These are phyloP conservation scores for Chascanopsetta lugubris DNA, from an alignment of 2,113 vertebrate genomes.

Conservation along the genomic window DNA sequence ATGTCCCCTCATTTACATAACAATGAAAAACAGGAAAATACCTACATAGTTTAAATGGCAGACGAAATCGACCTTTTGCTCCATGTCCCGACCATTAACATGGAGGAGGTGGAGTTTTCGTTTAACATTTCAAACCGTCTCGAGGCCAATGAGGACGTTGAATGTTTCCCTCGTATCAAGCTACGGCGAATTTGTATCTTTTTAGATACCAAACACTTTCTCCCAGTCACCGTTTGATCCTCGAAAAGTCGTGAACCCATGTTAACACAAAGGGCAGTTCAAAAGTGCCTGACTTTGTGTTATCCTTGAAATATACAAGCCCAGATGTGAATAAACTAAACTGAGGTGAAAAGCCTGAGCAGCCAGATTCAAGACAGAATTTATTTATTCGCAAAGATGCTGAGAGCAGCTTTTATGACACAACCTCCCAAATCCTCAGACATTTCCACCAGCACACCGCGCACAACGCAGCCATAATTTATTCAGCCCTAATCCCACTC, in stretches of 20 bases:
- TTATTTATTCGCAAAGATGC: slow-evolving; percentile 10
- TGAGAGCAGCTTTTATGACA: background rate
- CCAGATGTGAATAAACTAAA: slow-evolving; percentile 2
- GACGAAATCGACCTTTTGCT: no score
- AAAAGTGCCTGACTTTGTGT: background rate
- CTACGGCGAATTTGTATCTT: slow-evolving; percentile 1
- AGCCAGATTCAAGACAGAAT: background rate
- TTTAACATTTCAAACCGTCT: no score
- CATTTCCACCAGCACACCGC: slow-evolving; percentile 3
- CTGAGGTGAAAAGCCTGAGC: background rate
- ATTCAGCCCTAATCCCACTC: slow-evolving; percentile 45
- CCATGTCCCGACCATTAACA: no score
- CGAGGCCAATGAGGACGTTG: no score
- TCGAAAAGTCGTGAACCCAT: background rate
- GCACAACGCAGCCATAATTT: slow-evolving; percentile 38
- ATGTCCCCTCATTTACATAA: no score
- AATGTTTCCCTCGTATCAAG: slow-evolving; percentile 12
- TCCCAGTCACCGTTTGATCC: background rate
- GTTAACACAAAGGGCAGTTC: background rate
- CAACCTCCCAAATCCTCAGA: slow-evolving; percentile 3
- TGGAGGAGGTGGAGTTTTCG: no score
- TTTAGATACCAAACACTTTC: background rate
- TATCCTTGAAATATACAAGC: slow-evolving; percentile 12
- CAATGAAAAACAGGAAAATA: no score
- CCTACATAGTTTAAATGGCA: no score